These are phyloP conservation scores for Spinus olivaceus DNA, from an alignment of 2,797 vertebrate species.

Conservation along the genomic window DNA sequence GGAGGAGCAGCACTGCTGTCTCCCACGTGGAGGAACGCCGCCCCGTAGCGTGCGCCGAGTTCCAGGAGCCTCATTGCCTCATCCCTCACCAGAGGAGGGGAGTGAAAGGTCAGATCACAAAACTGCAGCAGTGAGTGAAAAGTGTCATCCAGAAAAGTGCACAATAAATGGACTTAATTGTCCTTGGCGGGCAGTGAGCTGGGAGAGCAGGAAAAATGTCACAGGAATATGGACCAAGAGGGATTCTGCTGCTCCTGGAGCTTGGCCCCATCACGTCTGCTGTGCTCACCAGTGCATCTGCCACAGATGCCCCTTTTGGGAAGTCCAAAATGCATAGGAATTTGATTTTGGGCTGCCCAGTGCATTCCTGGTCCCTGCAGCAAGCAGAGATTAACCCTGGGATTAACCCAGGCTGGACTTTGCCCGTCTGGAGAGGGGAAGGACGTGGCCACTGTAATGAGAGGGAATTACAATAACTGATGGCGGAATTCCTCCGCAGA, in stretches of 20 bases:
- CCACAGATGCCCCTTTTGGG: neutral
- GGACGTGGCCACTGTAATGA: accelerated
- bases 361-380: neutral
- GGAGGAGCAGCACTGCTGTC: neutral
- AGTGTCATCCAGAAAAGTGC: neutral
- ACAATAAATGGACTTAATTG: neutral
- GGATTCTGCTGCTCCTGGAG: neutral
- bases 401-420: neutral
- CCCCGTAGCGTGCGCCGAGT: accelerated
- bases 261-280: neutral
- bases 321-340: neutral
- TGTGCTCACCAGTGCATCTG: neutral
- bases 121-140: neutral
- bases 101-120: neutral
- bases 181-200: neutral
- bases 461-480: neutral
- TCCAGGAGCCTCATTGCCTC: neutral
- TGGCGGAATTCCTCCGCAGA: neutral
- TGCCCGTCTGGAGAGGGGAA: accelerated
- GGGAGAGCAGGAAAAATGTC: neutral
- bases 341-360: neutral
- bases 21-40: neutral
- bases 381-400: neutral
- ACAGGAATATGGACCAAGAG: neutral
- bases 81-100: neutral